Evolutionary conservation across 2,797 vertebrate species (phyloP).

Genomic region (Antennarius maculatus): DNA sequence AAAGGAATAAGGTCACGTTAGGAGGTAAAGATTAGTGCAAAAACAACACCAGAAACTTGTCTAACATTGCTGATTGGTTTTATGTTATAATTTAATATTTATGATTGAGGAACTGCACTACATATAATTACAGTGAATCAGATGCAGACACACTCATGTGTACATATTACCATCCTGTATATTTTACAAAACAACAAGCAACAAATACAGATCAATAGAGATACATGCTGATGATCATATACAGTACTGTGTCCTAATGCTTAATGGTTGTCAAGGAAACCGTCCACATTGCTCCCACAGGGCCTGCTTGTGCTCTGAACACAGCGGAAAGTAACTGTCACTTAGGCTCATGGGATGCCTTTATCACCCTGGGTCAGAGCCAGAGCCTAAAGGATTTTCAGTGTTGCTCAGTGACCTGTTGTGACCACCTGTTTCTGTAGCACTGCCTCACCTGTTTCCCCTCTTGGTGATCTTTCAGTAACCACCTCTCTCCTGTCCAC

Average conservation of each 20-base stretch:
- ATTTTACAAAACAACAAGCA: not conserved
- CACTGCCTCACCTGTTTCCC: conserved; percentile 45
- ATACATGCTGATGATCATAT: not conserved
- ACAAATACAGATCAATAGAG: not conserved
- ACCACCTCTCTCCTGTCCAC: conserved; percentile 85
- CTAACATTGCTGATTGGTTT: not conserved
- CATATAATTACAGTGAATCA: not conserved
- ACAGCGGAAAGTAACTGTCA: conserved; percentile 56
- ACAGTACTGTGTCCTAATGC: too few relatives aligned
- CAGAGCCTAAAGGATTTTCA: conserved; percentile 45
- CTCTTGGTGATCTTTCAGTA: conserved; percentile 78
- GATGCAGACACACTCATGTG: not conserved
- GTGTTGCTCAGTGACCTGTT: conserved; percentile 74
- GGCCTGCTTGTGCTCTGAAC: conserved; percentile 29
- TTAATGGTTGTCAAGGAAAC: conserved; percentile 35
- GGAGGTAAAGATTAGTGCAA: not conserved
- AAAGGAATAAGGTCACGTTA: not conserved
- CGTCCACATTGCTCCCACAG: conserved; percentile 37
- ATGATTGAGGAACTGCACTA: too few relatives aligned
- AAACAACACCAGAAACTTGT: not conserved
- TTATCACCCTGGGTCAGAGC: conserved; percentile 54
- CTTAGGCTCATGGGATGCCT: conserved; percentile 56
- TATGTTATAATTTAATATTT: not conserved
- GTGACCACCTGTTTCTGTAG: conserved; percentile 65
- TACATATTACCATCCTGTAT: not conserved